A percentile compares a stretch with the other conserved stretches of the same genome.
phyloP scores from a whole-genome alignment of 2,888 invertebrate genomes.

The Molorchus minor region DNA sequence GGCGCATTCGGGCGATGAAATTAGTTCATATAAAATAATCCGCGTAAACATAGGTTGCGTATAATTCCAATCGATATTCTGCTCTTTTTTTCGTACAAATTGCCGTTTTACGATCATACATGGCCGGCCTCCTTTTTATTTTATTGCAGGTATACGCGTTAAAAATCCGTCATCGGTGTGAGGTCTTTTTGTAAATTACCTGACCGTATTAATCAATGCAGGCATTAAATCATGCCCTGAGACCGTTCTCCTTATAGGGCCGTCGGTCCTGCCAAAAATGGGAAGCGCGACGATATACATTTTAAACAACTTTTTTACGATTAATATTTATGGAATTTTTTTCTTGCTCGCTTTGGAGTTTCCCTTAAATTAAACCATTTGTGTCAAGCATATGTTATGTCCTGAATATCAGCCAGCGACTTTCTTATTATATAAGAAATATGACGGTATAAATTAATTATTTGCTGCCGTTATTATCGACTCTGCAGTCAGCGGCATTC shows the following conservation, averaged over 20 bases:
- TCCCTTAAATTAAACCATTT: slow-evolving; percentile 15
- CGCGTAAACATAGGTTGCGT: slow-evolving; percentile 7
- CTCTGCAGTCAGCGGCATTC: too few species aligned
- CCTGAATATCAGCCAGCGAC: not conserved
- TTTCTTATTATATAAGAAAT: not conserved
- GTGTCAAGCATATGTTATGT: slow-evolving; percentile 15
- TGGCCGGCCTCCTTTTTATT: not conserved
- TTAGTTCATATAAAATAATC: slow-evolving; percentile 6
- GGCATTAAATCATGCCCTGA: slow-evolving; percentile 46
- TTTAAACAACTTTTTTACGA: slow-evolving; percentile 32
- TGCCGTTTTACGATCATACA: not conserved
- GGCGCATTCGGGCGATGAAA: not conserved
- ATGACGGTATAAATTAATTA: too few species aligned
- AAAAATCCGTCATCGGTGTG: slow-evolving; percentile 44
- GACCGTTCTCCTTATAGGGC: slow-evolving; percentile 45
- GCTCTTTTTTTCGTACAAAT: not conserved
- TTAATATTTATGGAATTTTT: not conserved
- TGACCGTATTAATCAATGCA: slow-evolving; percentile 45
- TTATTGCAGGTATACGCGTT: slow-evolving; percentile 27
- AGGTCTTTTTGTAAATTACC: slow-evolving; percentile 47
- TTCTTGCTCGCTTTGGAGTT: slow-evolving; percentile 14
- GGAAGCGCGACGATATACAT: slow-evolving; percentile 40
- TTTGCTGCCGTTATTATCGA: too few species aligned
- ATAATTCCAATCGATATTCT: not conserved
- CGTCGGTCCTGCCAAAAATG: slow-evolving; percentile 41